phyloP scores from a whole-genome alignment of 2,888 invertebrate genomes.

The Hydropsyche betteni region DNA sequence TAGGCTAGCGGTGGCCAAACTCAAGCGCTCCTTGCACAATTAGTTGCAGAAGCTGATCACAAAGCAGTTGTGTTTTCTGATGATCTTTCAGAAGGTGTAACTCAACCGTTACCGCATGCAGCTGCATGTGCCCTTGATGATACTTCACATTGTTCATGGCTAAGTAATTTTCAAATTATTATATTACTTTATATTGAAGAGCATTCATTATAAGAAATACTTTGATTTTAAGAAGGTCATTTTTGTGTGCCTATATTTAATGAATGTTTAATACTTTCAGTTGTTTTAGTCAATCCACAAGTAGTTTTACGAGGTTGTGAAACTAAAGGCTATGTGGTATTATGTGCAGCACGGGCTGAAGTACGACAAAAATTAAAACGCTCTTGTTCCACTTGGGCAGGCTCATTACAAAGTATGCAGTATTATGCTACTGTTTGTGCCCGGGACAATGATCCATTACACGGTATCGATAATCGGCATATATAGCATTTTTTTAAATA shows the following conservation, averaged over 20 bases:
- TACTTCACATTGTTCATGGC: conserved; percentile 92
- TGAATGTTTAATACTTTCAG: conserved; percentile 57
- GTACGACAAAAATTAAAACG: conserved; percentile 89
- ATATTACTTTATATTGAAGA: neutral
- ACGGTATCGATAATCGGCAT: conserved; percentile 57
- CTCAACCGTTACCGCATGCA: conserved; percentile 56
- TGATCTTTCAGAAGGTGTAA: conserved; percentile 73
- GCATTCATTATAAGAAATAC: neutral
- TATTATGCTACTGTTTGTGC: conserved; percentile 98
- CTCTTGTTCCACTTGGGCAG: conserved; percentile 95
- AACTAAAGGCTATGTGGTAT: conserved; percentile 95
- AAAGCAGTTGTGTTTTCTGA: conserved; percentile 97
- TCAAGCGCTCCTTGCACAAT: conserved; percentile 85
- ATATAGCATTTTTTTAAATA: neutral
- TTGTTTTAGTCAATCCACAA: conserved; percentile 92
- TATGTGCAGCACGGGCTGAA: conserved; percentile 96
- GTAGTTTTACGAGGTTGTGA: conserved; percentile 95
- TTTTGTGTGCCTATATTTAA: no score
- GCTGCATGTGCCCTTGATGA: conserved; percentile 85
- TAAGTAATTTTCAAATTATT: conserved; percentile 69
- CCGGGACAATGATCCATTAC: conserved; percentile 73
- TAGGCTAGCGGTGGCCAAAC: conserved; percentile 75
- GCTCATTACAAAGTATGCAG: conserved; percentile 96
- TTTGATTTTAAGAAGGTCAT: no score
- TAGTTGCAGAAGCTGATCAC: conserved; percentile 92